phyloP scores from a whole-genome alignment of 2,888 invertebrate genomes.

The Salpingus planirostris region DNA sequence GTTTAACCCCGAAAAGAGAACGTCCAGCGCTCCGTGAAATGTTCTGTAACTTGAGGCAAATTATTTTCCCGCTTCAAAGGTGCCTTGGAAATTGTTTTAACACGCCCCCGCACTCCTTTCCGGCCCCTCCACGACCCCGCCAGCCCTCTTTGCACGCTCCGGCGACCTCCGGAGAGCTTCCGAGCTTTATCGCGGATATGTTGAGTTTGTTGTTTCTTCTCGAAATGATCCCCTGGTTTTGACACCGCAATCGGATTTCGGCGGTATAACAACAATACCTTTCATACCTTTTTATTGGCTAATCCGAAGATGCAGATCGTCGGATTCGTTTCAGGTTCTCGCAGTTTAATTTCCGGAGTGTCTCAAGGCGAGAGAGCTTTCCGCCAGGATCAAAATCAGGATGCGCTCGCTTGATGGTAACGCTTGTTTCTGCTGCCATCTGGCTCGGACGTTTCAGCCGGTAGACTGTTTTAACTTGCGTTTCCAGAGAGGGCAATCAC shows the following conservation, averaged over 20 bases:
- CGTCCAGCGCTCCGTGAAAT: slow-evolving; percentile 34
- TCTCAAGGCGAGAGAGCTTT: too few relatives aligned
- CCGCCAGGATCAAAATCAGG: too few relatives aligned
- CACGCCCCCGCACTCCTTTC: slow-evolving; percentile 30
- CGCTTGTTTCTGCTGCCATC: slow-evolving; percentile 5
- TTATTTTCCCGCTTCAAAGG: slow-evolving; percentile 36
- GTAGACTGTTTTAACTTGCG: slow-evolving; percentile 8
- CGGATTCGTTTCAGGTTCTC: too few relatives aligned
- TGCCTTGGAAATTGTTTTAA: slow-evolving; percentile 37
- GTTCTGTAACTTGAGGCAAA: slow-evolving; percentile 38
- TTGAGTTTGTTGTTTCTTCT: too few relatives aligned
- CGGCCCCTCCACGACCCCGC: too few relatives aligned
- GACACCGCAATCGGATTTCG: too few relatives aligned
- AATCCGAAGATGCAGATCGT: too few relatives aligned
- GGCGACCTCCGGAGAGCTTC: neutral
- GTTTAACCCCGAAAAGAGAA: slow-evolving; percentile 30
- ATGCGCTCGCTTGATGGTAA: slow-evolving; percentile 4
- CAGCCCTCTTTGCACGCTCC: slow-evolving; percentile 1
- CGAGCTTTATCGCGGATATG: neutral
- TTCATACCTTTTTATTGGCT: too few relatives aligned
- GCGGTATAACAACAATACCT: too few relatives aligned
- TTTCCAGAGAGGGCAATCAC: slow-evolving; percentile 9
- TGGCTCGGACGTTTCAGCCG: slow-evolving; percentile 7
- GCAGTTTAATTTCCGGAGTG: slow-evolving; percentile 12
- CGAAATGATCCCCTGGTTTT: too few relatives aligned